Base-by-base conservation (phyloP, 2,113 vertebrate species). In the Boulengerochromis microlepis region DNA sequence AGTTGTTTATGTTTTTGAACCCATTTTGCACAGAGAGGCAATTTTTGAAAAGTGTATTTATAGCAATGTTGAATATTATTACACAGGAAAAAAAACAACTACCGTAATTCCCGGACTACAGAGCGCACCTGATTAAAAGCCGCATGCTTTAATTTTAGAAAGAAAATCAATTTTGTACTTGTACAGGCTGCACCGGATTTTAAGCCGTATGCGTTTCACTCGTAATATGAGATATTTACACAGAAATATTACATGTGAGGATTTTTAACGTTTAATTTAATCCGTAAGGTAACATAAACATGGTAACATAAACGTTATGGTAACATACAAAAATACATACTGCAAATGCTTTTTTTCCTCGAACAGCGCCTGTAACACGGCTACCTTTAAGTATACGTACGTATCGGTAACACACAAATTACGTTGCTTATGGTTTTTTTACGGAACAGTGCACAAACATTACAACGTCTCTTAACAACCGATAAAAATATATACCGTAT, bases 371-470 rank as follows among this genome's bases (percentile, higher is more conserved):
- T 50, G 47, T 50, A 50, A 50, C 47, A 50, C 4, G 2, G 42
- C 42, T 2, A 1, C 42, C 8, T 50, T 0, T 19, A 50, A 50
- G 47, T 50, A 50, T 1, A 50, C 1, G 47, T 50, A 9, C 18
- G 18, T 50, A 50, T 50, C 47, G 5, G 47, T 19, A 50, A 50
- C 18, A 50, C 47, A 50, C 47, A 50, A 50, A 19, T 50, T 9
- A 50, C 47, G 2, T 50, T 50, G 18, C 18, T 50, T 50, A 50
- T 50, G 16, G 0, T 2, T 19, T 18, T 50, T 19, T 50, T 50
- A 50, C 47, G 0, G 4, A 38, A 0, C 35, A 10, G 35, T 0
- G 35, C 35, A 38, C 38, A 38, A 38, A 38, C 38, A 38, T 38
- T 38, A 38, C 35, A 38, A 38, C 35, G 9, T 38, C 35, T 38